Base-by-base conservation (phyloP, 2,797 vertebrate genomes). In the Knipowitschia caucasica region DNA sequence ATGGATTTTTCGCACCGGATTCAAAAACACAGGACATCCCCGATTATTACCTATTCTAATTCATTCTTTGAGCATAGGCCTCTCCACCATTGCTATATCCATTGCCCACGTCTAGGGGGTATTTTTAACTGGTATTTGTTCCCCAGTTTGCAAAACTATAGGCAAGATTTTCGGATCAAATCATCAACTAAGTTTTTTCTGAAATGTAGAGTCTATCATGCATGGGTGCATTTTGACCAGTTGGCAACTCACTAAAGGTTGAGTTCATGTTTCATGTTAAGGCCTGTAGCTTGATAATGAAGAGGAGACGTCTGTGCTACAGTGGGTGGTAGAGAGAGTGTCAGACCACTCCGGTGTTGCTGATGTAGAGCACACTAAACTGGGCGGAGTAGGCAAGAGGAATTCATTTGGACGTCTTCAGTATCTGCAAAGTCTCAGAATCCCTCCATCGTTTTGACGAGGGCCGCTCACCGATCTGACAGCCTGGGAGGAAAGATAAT, bases 301-400 rank as follows among this genome's bases (percentile, higher is more conserved):
- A 23, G 26, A 15, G 15, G 21, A 60, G 38, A 46, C 6, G 46
- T n/a, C 17, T 11, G 39, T 39, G 59, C 33, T 40, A 9, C 12
- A 43, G 7, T 14, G 24, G 56, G 38, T 50, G 56, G 54, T 33
- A 42, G 21, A 14, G 12, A 34, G 17, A 38, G 29, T 24, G 44
- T 62, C 46, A 56, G 66, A 51, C 54, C 60, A 52, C 56, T 72
- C 47, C 17, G 51, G 56, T 49, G 54, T 62, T 64, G 56, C 51
- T 74, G 47, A 88, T 78, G 86, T 87, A 81, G 67, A 89, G 81
- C 74, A 73, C 33, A 62, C 34, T 38, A 64, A 2, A 35, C 55
- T 33, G 65, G 1, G 23, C 62, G 58, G 55, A 20, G 33, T 45
- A 44, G 40, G 56, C 68, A 30, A 27, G 20, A 63, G 67, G 63